Evolutionary conservation across 2,797 vertebrate species (phyloP).

Genomic region (Argyrosomus regius): DNA sequence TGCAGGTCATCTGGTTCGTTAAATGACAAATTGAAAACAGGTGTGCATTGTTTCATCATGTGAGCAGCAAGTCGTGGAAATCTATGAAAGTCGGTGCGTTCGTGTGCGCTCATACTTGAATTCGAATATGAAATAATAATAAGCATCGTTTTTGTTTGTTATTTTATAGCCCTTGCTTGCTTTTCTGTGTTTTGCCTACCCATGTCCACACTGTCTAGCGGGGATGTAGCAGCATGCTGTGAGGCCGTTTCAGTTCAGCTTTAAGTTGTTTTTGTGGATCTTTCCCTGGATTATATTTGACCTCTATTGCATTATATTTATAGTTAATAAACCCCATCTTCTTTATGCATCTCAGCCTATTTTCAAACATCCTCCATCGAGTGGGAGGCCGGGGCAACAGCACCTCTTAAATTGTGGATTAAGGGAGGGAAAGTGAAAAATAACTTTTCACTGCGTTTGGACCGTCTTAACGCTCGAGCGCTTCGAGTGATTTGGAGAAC

Average conservation of each 20-base stretch:
- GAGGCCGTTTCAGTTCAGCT: neutral
- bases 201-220: neutral
- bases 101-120: neutral
- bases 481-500: conserved; percentile 17
- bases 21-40: conserved; percentile 29
- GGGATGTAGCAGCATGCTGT: no score
- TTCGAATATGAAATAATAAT: neutral
- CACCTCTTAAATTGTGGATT: neutral
- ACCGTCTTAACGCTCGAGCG: neutral
- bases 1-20: conserved; percentile 24
- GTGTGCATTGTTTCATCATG: conserved; percentile 12
- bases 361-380: neutral
- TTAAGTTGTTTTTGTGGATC: neutral
- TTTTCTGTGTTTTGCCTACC: neutral
- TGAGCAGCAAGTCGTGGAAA: neutral
- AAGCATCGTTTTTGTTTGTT: neutral
- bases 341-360: neutral
- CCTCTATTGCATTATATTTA: neutral
- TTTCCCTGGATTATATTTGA: neutral
- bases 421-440: conserved; percentile 10
- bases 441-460: neutral
- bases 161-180: neutral
- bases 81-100: neutral
- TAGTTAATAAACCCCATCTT: neutral
- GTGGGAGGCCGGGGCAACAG: neutral